phyloP scores from a whole-genome alignment of 1,140 invertebrate genomes.

The Orchestia grillus region DNA sequence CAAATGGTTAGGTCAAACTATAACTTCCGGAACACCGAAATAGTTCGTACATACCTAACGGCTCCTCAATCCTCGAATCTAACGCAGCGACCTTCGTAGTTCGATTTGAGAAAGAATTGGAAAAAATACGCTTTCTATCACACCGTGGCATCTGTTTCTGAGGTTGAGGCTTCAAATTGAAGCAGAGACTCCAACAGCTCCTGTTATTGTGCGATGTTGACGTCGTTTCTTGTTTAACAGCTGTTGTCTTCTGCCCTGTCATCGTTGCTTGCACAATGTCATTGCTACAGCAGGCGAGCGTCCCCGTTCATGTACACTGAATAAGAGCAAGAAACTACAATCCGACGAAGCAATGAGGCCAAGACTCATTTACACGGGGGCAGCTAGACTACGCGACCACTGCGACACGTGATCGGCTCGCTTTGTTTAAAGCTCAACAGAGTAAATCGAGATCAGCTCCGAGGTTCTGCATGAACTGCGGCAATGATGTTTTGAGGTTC shows the following conservation, averaged over 20 bases:
- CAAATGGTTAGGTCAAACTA: not conserved
- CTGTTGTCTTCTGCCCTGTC: not conserved
- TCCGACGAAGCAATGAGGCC: not conserved
- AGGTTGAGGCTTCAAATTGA: not conserved
- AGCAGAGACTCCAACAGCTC: not conserved
- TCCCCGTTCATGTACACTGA: not conserved
- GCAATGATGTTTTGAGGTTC: not conserved
- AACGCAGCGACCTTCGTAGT: not conserved
- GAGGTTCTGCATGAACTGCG: not conserved
- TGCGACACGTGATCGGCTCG: not conserved
- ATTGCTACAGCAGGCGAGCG: not conserved
- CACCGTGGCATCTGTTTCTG: not conserved
- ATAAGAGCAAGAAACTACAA: not conserved
- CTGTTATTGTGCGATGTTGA: not conserved
- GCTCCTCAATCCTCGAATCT: not conserved
- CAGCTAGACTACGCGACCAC: not conserved
- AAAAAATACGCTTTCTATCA: not conserved
- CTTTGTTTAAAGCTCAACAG: not conserved
- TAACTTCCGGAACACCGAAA: not conserved
- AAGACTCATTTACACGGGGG: not conserved
- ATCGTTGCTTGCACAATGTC: not conserved
- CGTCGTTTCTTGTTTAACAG: not conserved
- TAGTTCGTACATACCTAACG: not conserved
- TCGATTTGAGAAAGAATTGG: not conserved
- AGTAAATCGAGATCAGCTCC: not conserved